Percentiles rank a stretch among this genome's conserved stretches.
Evolutionary conservation across 2,888 invertebrate genomes (phyloP).

Genomic region (Nudaria mundana): DNA sequence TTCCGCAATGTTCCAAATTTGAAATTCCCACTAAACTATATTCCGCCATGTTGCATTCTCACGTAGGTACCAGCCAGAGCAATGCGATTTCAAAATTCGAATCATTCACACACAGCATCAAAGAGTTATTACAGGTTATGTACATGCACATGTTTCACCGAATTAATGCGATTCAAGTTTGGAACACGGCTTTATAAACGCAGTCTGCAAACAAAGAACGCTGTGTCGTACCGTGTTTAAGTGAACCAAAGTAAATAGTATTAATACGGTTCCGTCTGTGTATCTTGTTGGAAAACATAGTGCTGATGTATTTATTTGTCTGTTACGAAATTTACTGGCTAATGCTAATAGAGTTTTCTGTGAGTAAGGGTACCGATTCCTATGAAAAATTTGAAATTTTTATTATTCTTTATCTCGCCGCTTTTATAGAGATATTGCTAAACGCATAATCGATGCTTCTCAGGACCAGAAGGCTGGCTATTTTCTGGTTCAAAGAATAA

Average conservation of each 20-base stretch:
- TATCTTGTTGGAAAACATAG: slow-evolving; percentile 24
- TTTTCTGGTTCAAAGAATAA: no score
- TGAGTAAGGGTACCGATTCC: no score
- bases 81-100: slow-evolving; percentile 16
- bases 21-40: slow-evolving; percentile 18
- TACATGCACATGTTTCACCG: slow-evolving; percentile 21
- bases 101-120: slow-evolving; percentile 27
- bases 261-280: slow-evolving; percentile 12
- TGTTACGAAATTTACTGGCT: slow-evolving; percentile 31
- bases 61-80: slow-evolving; percentile 14
- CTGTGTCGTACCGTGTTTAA: slow-evolving; percentile 15
- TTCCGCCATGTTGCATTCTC: slow-evolving; percentile 7
- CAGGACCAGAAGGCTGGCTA: no score
- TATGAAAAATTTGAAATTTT: no score
- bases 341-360: no score
- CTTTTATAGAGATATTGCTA: no score
- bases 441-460: no score
- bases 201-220: slow-evolving; percentile 16
- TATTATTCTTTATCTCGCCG: no score
- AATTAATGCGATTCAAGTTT: slow-evolving; percentile 29
- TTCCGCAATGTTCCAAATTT: slow-evolving; percentile 1
- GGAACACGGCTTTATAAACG: slow-evolving; percentile 22
- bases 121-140: slow-evolving; percentile 21
- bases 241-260: slow-evolving; percentile 10
- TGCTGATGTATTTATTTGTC: slow-evolving; percentile 22